A percentile compares a stretch with the other conserved stretches of the same genome.
Conservation (phyloP, 2,113 vertebrate species). For the Phocoena sinus region DNA sequence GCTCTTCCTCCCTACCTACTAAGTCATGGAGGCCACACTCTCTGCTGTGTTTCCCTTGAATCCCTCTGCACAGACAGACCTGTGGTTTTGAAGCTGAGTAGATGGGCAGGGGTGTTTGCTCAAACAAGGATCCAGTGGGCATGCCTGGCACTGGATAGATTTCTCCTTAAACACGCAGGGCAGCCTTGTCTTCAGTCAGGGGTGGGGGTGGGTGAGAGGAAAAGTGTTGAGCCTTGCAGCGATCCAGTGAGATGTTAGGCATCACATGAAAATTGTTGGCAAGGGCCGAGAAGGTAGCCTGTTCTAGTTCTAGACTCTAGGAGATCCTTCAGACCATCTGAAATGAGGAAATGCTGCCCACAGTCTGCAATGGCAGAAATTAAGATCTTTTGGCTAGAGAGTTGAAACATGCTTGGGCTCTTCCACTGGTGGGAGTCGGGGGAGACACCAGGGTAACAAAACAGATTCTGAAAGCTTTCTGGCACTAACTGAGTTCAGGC, state of each 20-base stretch:
- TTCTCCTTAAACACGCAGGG: not conserved
- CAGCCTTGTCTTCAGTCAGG: not conserved
- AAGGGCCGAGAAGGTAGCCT: not conserved
- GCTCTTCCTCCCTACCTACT: not conserved
- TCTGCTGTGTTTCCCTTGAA: not conserved
- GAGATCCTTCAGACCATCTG: slow-evolving; percentile 63
- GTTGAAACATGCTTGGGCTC: not conserved
- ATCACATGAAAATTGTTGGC: not conserved
- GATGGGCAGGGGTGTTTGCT: not conserved
- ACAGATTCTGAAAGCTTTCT: not conserved
- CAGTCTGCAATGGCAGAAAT: not conserved
- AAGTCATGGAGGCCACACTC: not conserved
- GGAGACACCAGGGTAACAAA: not conserved
- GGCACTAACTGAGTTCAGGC: not conserved
- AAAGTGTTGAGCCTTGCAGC: not conserved
- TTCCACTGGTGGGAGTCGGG: not conserved
- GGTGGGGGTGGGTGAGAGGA: not conserved
- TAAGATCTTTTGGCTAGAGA: not conserved
- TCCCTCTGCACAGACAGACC: not conserved
- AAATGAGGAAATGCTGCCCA: slow-evolving; percentile 52
- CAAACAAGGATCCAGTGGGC: slow-evolving; percentile 11
- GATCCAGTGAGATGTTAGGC: not conserved
- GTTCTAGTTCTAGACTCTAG: slow-evolving; percentile 49
- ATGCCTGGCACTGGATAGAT: not conserved
- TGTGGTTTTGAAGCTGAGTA: slow-evolving; percentile 20